Base-by-base conservation (phyloP, 1,140 invertebrate genomes). In the Penaeus chinensis region DNA sequence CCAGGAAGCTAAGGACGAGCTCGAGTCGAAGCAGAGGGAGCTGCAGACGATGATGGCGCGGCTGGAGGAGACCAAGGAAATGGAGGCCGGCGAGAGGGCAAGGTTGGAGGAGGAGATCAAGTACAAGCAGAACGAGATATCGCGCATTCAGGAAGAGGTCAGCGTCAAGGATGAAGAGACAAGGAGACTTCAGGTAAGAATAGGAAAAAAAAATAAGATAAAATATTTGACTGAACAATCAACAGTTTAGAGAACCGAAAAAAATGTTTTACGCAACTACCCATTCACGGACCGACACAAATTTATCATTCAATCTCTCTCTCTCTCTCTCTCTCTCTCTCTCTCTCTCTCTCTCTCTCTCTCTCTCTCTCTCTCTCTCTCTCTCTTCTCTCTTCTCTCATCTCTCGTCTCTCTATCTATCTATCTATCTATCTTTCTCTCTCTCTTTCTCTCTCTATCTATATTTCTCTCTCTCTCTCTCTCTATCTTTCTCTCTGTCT, bases 51-150 rank as follows among this genome's bases (percentile, higher is more conserved):
- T 99, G 96, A 97, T 98, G 95, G 95, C 95, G 90, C 95, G 97
- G 91, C 94, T 99, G 90, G 97, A 98, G 93, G 96, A 95, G 69
- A 94, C 94, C 63, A 95, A 97, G 93, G 95, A 96, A 91, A 96
- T 99, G 96, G 97, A 98, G 93, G 95, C 96, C 61, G 97, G 95
- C 10, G 98, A 99, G 92, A 95, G 96, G 91, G 94, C 94, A 85
- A 98, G 97, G 93, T 93, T 99, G 65, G 97, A 98, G 92, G 96
- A 97, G 84, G 97, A 98, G 93, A 98, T 98, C 91, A 94, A 94
- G 91, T 93, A 93, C 79, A 98, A 98, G 92, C 97, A 98, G 92
- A 94, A 95, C 91, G 97, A 98, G 93, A 97, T 98, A 27, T 93
- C 95, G 90, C 95, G 96, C 91, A 98, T 98, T 91, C 96, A 97